Base-by-base conservation (phyloP, 2,888 invertebrate species). In the Beris morrisii region DNA sequence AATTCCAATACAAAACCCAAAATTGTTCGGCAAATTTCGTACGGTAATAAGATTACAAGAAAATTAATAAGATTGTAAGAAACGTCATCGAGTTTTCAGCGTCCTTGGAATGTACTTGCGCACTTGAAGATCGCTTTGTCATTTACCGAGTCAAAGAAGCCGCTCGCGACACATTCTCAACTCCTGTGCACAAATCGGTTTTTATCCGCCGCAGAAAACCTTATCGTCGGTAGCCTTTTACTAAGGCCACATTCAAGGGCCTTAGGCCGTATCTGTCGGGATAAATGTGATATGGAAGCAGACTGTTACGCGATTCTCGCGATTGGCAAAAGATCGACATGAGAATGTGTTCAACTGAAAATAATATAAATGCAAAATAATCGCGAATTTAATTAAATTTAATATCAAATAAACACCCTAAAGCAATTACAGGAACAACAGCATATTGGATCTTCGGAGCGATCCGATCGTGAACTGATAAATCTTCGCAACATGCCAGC, bases 371-470 rank as follows among this genome's bases (percentile, higher is more conserved):
- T 66, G 63, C 66, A 53, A 63, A 57, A 28, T 48, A 69, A 65
- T 69, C 58, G 64, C 31, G 46, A 64, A 58, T 66, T 66, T 69
- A 69, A 69, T 69, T 69, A 69, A 69, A 69, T 66, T 69, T 66
- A 66, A 66, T 69, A 69, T 66, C 64, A 64, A 66, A 69, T 66
- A 64, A 66, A 66, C 64, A 69, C 68, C 68, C 66, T 59, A 43
- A 55, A 46, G 59, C 64, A 66, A 66, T 66, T 68, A 66, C 43
- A 59, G 13, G 28, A 54, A 54, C 38, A 30, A n/a, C 54, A 54
- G 12, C 38, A 3, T 38, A 38, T 38, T 38, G 38, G 38, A 38
- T 38, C 54, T 48, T 57, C 15, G n/a, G 9, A 31, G 9, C 46
- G 9, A 46, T 59, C 48, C n/a, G 48, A 61, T 61, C 61, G 38